Conservation (phyloP, 2,888 invertebrate genomes). For the Eustalomyia histrio region DNA sequence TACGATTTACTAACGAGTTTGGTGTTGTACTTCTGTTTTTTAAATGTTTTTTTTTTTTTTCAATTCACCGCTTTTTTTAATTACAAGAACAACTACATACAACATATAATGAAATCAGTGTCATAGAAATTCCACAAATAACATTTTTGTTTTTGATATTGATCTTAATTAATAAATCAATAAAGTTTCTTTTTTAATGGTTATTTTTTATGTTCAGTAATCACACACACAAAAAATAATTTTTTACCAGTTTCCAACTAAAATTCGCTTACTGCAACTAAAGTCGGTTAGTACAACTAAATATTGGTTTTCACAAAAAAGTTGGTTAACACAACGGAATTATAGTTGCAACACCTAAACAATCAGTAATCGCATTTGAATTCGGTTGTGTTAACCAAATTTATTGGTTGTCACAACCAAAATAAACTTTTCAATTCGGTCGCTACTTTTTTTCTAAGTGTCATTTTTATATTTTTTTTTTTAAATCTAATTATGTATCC, state of each 20-base stretch:
- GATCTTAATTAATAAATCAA: constrained; percentile 46
- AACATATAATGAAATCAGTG: constrained; percentile 1
- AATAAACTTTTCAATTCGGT: too few species aligned
- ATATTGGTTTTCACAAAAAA: too few species aligned
- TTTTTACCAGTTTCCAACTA: too few species aligned
- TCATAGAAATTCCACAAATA: constrained; percentile 20
- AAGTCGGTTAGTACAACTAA: too few species aligned
- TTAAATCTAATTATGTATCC: neutral
- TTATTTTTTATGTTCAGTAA: neutral
- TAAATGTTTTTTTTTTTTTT: constrained; percentile 35
- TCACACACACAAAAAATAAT: too few species aligned
- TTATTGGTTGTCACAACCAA: too few species aligned
- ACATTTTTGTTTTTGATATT: constrained; percentile 36
- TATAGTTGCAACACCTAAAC: too few species aligned
- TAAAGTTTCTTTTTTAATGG: constrained; percentile 26
- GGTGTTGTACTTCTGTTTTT: constrained; percentile 48
- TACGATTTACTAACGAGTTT: constrained; percentile 48
- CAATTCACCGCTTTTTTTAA: constrained; percentile 34
- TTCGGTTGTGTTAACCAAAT: too few species aligned
- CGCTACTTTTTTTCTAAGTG: too few species aligned
- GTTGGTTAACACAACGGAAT: too few species aligned
- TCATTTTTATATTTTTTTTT: neutral
- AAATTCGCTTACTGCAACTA: too few species aligned
- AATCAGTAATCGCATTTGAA: too few species aligned
- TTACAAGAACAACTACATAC: neutral